Percentiles rank a stretch among this genome's conserved stretches.
Evolutionary conservation across 2,888 invertebrate species (phyloP).

Genomic region (Neoitamus cyanurus): DNA sequence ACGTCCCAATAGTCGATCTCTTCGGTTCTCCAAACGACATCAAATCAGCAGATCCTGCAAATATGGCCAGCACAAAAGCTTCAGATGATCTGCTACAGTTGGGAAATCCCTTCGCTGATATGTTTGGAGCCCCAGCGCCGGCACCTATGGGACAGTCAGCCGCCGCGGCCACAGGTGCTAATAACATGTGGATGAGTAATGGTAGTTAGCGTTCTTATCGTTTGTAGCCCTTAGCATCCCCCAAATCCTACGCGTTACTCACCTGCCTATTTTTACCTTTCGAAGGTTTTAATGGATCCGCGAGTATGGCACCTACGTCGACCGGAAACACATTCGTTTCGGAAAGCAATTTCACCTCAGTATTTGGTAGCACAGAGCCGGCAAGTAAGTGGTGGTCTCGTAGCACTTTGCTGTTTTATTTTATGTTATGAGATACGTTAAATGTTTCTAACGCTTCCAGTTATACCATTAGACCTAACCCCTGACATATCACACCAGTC

Average conservation of each 20-base stretch:
- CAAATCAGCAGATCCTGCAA: conserved; percentile 63
- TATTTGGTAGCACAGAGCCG: conserved; percentile 82
- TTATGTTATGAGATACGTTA: conserved; percentile 2
- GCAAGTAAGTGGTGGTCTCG: conserved; percentile 69
- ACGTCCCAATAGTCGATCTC: conserved; percentile 80
- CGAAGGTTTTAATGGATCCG: conserved; percentile 67
- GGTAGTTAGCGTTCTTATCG: conserved; percentile 59
- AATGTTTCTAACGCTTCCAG: conserved; percentile 27
- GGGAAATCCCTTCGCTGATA: conserved; percentile 92
- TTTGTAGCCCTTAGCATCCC: neutral
- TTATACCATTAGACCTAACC: neutral
- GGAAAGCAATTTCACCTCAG: conserved; percentile 88
- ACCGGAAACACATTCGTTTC: conserved; percentile 78
- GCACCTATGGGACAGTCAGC: conserved; percentile 61
- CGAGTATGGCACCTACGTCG: conserved; percentile 57
- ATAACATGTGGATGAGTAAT: conserved; percentile 68
- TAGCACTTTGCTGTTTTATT: neutral
- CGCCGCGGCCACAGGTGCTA: conserved; percentile 60
- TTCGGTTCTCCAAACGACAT: conserved; percentile 73
- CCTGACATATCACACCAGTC: neutral
- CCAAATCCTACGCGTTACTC: too few relatives aligned
- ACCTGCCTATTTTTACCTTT: conserved; percentile 49
- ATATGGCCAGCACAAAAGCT: conserved; percentile 71
- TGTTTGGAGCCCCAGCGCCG: conserved; percentile 72
- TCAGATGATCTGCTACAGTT: conserved; percentile 90